A percentile compares a stretch with the other conserved stretches of the same genome.
Conservation (phyloP, 2,113 vertebrate species). For the Apodemus speciosus region DNA sequence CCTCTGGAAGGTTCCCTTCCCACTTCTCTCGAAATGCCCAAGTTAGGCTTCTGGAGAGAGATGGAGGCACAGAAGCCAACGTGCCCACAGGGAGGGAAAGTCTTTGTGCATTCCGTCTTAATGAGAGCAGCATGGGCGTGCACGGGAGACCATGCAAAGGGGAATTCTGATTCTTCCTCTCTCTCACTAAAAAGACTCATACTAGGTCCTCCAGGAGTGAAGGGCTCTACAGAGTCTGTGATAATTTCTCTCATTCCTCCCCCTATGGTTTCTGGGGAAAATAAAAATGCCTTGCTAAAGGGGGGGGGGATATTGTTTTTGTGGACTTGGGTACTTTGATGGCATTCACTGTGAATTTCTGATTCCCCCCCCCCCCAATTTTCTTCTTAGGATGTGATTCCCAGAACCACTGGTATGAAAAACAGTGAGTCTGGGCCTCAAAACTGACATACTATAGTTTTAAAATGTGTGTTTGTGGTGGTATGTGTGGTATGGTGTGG, state of each 20-base stretch:
- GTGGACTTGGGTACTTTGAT: not conserved
- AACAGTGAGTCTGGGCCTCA: not conserved
- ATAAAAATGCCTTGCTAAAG: no score
- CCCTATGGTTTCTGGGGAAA: not conserved
- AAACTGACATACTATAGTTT: not conserved
- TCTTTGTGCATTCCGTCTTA: not conserved
- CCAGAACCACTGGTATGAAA: not conserved
- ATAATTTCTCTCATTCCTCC: not conserved
- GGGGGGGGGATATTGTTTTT: not conserved
- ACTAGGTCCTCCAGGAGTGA: not conserved
- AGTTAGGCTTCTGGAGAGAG: not conserved
- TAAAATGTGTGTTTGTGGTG: not conserved
- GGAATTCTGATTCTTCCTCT: not conserved
- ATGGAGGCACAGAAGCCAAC: not conserved
- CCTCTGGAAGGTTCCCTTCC: not conserved
- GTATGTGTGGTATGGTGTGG: no score
- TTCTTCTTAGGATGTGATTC: not conserved
- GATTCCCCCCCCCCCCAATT: not conserved
- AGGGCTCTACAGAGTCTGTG: not conserved
- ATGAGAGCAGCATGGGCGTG: not conserved
- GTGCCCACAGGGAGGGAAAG: not conserved
- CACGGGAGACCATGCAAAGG: fast-evolving
- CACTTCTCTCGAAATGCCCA: not conserved
- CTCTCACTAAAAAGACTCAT: not conserved
- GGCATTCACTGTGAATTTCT: not conserved